phyloP scores from a whole-genome alignment of 2,113 vertebrate species.

The Thryonomys swinderianus region DNA sequence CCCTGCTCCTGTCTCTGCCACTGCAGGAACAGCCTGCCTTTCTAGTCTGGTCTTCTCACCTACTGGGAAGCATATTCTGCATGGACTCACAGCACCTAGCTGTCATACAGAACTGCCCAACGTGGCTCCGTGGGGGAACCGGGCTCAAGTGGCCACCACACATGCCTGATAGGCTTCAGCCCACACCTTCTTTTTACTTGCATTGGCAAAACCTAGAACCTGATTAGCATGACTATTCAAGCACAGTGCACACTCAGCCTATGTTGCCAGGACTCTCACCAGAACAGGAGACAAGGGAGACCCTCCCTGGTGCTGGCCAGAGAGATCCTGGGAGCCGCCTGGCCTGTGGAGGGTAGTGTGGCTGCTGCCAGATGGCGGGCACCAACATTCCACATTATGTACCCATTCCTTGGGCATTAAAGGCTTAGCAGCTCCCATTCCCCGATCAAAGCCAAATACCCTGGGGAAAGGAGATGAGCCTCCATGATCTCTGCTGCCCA shows the following conservation, averaged over 20 bases:
- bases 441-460: neutral
- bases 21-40: neutral
- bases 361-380: neutral
- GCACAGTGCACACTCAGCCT: neutral
- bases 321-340: neutral
- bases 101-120: rapidly evolving
- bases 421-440: conserved; percentile 26
- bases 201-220: neutral
- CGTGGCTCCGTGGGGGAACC: too few relatives aligned
- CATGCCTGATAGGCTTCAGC: neutral
- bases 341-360: neutral
- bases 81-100: neutral
- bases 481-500: neutral
- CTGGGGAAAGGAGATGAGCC: neutral
- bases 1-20: rapidly evolving
- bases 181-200: neutral
- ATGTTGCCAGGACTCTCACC: neutral
- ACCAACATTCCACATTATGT: neutral
- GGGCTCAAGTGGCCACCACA: neutral
- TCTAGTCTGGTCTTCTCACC: neutral
- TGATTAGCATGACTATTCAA: neutral
- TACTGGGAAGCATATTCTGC: neutral
- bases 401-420: conserved; percentile 61
- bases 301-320: neutral
- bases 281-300: neutral